Evolutionary conservation across 2,113 vertebrate species (phyloP), one percentile per base, ranked within the genome.

Genomic region (Psilopogon haemacephalus): DNA sequence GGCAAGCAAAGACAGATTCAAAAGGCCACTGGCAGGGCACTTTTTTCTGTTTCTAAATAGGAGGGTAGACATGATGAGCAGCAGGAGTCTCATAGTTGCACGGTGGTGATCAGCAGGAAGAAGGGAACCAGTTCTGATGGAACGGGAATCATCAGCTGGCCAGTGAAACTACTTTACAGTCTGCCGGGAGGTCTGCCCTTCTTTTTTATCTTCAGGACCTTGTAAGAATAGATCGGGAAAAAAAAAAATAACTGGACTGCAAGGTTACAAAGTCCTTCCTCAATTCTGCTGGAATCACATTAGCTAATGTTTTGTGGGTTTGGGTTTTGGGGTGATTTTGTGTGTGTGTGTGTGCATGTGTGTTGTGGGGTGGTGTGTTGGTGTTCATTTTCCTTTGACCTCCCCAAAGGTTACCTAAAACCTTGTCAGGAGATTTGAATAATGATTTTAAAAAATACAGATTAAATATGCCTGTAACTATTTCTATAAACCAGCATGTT

Each of bases 401-500:
- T 69, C 27, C 37, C 88, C 69, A 84, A 93, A 95, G 79, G 90
- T 83, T 94, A 91, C 76, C 73, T 90, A 76, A 96, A 90, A 89
- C 38, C 78, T 93, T 42, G 35, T 80, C 23, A 79, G 63, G 63
- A 85, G 52, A 38, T 73, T 86, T 88, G 85, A 97, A 94, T 96
- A 77, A 46, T 93, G 94, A 67, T 95, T 82, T 86, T 40, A 21
- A 63, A 67, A 76, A 88, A 44, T 24, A 58, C 15, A 35, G 16
- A 23, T n/a, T 86, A 74, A 86, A 87, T 89, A 94, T 95, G 60
- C 56, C 40, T 88, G 26, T 85, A 95, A 96, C 81, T 95, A 60
- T 97, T 95, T 97, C 92, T 94, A 52, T 82, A 92, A 95, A 77
- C 85, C 73, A 95, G 89, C 15, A 73, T 92, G 67, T 94, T 96